Conservation (phyloP, 1,140 invertebrate genomes). For the Apis mellifera region Amel_HAv3.1 CM009941.2:16222001-16222500, state of each 20-base stretch:
- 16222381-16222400: not conserved
- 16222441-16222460: slow-evolving; percentile 6
- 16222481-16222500: not conserved
- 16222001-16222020: slow-evolving; percentile 37
- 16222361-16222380: not conserved
- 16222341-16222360: not conserved
- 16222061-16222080: not conserved
- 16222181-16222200: slow-evolving; percentile 69
- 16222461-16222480: not conserved
- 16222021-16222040: slow-evolving; percentile 34
- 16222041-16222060: not conserved
- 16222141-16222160: slow-evolving; percentile 54
- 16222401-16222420: not conserved
- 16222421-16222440: slow-evolving; percentile 7
- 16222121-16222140: slow-evolving; percentile 42
- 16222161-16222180: slow-evolving; percentile 65
- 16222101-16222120: slow-evolving; percentile 60
- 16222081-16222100: not conserved
- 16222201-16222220: slow-evolving; percentile 66
- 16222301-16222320: not conserved
- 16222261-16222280: not conserved
- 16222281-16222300: too few relatives aligned
- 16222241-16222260: not conserved
- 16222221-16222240: slow-evolving; percentile 64
- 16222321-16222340: not conserved